Percentiles rank a stretch among this genome's conserved stretches.
phyloP scores from a whole-genome alignment of 2,888 invertebrate genomes.

The Lycophotia porphyrea region DNA sequence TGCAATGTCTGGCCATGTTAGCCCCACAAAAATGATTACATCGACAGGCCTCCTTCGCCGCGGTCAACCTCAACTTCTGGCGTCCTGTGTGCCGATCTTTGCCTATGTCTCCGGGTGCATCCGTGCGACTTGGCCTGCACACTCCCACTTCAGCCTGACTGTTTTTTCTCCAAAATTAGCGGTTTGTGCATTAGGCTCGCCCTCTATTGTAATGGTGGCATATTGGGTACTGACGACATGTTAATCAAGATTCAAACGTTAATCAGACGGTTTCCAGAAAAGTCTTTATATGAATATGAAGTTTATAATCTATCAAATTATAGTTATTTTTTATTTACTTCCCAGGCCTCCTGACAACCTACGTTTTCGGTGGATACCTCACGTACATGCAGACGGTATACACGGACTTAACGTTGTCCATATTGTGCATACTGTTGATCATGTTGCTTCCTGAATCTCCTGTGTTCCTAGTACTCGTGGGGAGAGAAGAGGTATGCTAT shows the following conservation, averaged over 20 bases:
- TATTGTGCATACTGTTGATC: slow-evolving; percentile 70
- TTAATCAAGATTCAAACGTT: neutral
- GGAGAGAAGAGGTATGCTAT: slow-evolving; percentile 72
- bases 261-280: neutral
- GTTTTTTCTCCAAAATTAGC: no score
- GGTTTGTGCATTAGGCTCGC: neutral
- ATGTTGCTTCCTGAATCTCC: slow-evolving; percentile 77
- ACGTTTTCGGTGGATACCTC: slow-evolving; percentile 79
- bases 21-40: no score
- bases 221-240: neutral
- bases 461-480: slow-evolving; percentile 75
- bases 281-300: neutral
- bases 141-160: no score
- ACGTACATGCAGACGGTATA: slow-evolving; percentile 76
- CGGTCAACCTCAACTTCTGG: no score
- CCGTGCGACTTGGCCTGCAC: no score
- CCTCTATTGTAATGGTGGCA: neutral
- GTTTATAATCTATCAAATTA: neutral
- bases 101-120: no score
- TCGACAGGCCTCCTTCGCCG: neutral
- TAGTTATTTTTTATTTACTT: neutral
- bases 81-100: no score
- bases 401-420: slow-evolving; percentile 71
- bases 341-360: slow-evolving; percentile 76
- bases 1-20: neutral